phyloP scores from a whole-genome alignment of 1,140 invertebrate genomes.

The Araneus ventricosus region DNA sequence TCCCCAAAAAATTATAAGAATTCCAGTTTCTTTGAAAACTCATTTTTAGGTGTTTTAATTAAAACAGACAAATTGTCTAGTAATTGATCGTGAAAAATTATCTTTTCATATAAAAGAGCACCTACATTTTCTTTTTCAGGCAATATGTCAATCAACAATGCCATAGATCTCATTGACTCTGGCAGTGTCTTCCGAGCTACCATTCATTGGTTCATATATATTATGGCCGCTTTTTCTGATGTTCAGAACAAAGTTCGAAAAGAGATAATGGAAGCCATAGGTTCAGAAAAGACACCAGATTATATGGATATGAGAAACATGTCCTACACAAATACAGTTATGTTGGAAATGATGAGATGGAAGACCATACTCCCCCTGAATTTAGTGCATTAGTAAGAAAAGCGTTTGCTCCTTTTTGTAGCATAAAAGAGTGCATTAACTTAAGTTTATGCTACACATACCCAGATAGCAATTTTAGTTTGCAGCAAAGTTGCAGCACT shows the following conservation, averaged over 20 bases:
- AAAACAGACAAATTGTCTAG: too few relatives aligned
- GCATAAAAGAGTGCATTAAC: too few relatives aligned
- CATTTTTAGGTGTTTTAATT: too few relatives aligned
- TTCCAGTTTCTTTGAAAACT: too few relatives aligned
- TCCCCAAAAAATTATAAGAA: too few relatives aligned
- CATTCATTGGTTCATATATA: conserved; percentile 78
- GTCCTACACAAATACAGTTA: conserved; percentile 47
- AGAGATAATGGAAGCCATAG: conserved; percentile 84
- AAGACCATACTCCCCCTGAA: conserved; percentile 45
- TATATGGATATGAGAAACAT: conserved; percentile 65
- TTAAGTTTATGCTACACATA: too few relatives aligned
- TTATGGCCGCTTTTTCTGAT: conserved; percentile 79
- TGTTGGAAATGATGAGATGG: conserved; percentile 57
- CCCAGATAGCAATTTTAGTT: too few relatives aligned
- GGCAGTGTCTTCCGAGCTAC: conserved; percentile 79
- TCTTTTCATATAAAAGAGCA: too few relatives aligned
- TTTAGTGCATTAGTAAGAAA: conserved; percentile 48
- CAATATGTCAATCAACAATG: conserved; percentile 64
- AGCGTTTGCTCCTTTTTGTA: too few relatives aligned
- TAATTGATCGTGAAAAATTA: too few relatives aligned
- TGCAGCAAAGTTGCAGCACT: too few relatives aligned
- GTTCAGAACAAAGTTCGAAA: conserved; percentile 79
- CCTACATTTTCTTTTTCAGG: neutral
- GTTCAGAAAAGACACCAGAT: conserved; percentile 76
- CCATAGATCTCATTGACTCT: conserved; percentile 77